A percentile compares a stretch with the other conserved stretches of the same genome.
phyloP scores from a whole-genome alignment of 2,888 invertebrate genomes.

The Dasypolia templi region DNA sequence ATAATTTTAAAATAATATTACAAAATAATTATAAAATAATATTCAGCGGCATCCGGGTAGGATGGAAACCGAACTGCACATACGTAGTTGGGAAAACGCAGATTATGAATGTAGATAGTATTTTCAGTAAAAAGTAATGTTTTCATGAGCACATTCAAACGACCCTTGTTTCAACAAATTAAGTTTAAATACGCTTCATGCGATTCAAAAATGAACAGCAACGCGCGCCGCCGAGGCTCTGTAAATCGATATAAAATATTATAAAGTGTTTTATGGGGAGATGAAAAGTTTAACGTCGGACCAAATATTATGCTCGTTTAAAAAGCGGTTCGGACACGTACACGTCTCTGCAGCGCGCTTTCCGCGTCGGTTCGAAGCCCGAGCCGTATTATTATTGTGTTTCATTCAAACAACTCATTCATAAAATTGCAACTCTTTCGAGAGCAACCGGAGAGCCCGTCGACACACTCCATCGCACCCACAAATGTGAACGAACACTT shows the following conservation, averaged over 20 bases:
- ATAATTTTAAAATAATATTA: no score
- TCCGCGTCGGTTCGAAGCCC: slow-evolving; percentile 77
- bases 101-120: slow-evolving; percentile 7
- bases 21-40: no score
- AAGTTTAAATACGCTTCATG: slow-evolving; percentile 38
- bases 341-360: slow-evolving; percentile 73
- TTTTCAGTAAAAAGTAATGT: slow-evolving; percentile 4
- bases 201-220: slow-evolving; percentile 52
- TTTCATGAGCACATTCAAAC: background rate
- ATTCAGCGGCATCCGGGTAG: no score
- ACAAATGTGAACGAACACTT: slow-evolving; percentile 76
- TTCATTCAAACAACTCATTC: slow-evolving; percentile 89
- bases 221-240: slow-evolving; percentile 32
- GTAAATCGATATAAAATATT: slow-evolving; percentile 74
- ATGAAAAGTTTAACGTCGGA: slow-evolving; percentile 76
- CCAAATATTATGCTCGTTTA: slow-evolving; percentile 75
- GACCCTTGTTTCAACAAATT: slow-evolving; percentile 43
- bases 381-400: slow-evolving; percentile 83
- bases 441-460: slow-evolving; percentile 80
- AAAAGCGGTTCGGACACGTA: slow-evolving; percentile 77
- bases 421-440: slow-evolving; percentile 88
- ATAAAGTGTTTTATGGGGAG: slow-evolving; percentile 83
- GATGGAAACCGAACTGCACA: no score
- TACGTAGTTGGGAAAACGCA: no score
- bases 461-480: slow-evolving; percentile 80